Conservation (phyloP, 2,888 invertebrate species). For the Cecidostiba fungosa region DNA sequence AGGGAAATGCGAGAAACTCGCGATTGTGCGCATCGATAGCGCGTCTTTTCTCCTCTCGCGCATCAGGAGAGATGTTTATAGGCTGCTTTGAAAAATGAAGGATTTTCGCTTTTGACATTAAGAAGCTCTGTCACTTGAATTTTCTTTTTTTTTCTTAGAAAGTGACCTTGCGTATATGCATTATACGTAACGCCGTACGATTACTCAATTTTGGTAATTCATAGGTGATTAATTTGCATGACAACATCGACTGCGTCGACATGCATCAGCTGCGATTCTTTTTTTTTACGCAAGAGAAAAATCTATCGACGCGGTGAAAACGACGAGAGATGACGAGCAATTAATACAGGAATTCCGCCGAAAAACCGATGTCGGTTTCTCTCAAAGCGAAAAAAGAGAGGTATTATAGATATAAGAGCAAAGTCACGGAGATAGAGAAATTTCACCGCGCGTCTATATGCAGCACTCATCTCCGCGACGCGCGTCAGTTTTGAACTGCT, state of each 20-base stretch:
- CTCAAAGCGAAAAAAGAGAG: not conserved
- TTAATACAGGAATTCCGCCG: not conserved
- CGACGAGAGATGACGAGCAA: not conserved
- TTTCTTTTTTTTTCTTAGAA: not conserved
- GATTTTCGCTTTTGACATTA: not conserved
- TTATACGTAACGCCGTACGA: not conserved
- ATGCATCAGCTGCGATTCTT: not conserved
- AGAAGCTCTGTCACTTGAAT: not conserved
- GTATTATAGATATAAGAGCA: not conserved
- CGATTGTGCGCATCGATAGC: not conserved
- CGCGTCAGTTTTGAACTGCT: not conserved
- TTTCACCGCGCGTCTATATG: not conserved
- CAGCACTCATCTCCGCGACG: not conserved
- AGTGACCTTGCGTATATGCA: not conserved
- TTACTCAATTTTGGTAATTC: not conserved
- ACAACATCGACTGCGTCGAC: not conserved
- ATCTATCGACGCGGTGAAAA: not conserved
- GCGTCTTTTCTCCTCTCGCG: conserved; percentile 7
- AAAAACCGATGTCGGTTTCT: conserved; percentile 1
- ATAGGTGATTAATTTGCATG: not conserved
- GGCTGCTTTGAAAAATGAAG: not conserved
- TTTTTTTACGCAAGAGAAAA: not conserved
- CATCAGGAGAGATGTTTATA: not conserved
- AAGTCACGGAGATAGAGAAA: not conserved
- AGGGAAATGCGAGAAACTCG: conserved; percentile 41